Evolutionary conservation across 2,113 vertebrate species (phyloP), one percentile per base, ranked within the genome.

Genomic region (Oncorhynchus masou): DNA sequence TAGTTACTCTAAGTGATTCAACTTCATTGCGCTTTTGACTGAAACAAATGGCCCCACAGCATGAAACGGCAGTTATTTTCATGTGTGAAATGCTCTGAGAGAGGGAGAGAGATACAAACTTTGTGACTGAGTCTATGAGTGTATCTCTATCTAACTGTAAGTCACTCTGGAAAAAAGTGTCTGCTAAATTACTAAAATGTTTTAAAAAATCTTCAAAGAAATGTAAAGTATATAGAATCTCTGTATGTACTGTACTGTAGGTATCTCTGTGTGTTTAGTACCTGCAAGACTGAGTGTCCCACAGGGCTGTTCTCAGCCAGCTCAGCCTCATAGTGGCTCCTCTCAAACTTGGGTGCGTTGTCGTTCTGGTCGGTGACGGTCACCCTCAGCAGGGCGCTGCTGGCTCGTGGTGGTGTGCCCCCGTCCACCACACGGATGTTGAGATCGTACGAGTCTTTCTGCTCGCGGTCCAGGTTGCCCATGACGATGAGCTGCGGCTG

Each of bases 351-450:
- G 25, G 98, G 98, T 0, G 93, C 90, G 0, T 98, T 98, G 93
- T 99, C 98, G 0, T 99, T 99, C 93, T 96, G 95, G 87, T 99
- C 97, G 0, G 95, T 95, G 79, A 99, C 95, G 6, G 95, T 95
- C 88, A 99, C 95, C 16, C 97, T 92, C 29, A 99, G 93, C 80
- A 99, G 88, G 59, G 97, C 96, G 0, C 96, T 99, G 94, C 97
- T 99, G 0, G 94, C 94, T 1, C 98, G 92, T 0, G 95, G 89
- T 0, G 96, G 96, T 60, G 68, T 93, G 22, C 98, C 98, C 0
- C 98, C 98, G 0, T 99, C 98, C 87, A 97, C 94, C 74, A 98
- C 98, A 25, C 95, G 94, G 87, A 99, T 96, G 83, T 94, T 99
- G 84, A 99, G 93, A 73, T 99, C 98, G 0, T 99, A 99, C 6